phyloP scores from a whole-genome alignment of 2,797 vertebrate genomes.

The Anguilla pacifica region DNA sequence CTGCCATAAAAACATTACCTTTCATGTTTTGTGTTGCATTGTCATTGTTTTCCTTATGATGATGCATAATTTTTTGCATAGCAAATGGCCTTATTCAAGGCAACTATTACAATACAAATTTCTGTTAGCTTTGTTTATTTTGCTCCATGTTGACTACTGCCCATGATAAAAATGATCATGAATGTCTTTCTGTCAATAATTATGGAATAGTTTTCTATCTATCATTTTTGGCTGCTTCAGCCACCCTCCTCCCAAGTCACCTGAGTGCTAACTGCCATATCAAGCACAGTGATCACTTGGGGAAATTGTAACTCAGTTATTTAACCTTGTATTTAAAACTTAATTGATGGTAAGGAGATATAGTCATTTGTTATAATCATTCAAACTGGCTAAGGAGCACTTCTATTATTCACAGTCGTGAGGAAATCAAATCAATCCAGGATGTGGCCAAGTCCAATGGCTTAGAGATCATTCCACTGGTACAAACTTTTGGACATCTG shows the following conservation, averaged over 20 bases:
- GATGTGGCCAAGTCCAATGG: conserved; percentile 70
- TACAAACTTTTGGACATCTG: conserved; percentile 96
- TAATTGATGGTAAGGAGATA: not conserved
- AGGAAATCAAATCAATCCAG: conserved; percentile 80
- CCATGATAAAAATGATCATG: too few species aligned
- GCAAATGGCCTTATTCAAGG: not conserved
- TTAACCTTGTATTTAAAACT: not conserved
- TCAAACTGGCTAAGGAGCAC: not conserved
- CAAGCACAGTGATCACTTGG: too few species aligned
- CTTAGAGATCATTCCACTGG: conserved; percentile 87
- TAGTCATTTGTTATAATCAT: conserved; percentile 12
- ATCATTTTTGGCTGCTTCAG: not conserved
- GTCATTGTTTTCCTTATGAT: too few species aligned
- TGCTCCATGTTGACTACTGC: too few species aligned
- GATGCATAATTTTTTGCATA: not conserved
- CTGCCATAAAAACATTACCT: not conserved
- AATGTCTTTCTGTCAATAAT: not conserved
- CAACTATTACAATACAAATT: too few species aligned
- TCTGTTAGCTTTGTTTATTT: too few species aligned
- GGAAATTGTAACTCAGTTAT: not conserved
- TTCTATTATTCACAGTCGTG: conserved; percentile 64
- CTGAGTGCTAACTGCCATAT: not conserved
- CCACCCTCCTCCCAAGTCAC: not conserved
- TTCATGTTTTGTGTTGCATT: not conserved
- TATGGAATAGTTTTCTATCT: not conserved